Conservation (phyloP, 2,888 invertebrate species). For the Isotomurus palustris region DNA sequence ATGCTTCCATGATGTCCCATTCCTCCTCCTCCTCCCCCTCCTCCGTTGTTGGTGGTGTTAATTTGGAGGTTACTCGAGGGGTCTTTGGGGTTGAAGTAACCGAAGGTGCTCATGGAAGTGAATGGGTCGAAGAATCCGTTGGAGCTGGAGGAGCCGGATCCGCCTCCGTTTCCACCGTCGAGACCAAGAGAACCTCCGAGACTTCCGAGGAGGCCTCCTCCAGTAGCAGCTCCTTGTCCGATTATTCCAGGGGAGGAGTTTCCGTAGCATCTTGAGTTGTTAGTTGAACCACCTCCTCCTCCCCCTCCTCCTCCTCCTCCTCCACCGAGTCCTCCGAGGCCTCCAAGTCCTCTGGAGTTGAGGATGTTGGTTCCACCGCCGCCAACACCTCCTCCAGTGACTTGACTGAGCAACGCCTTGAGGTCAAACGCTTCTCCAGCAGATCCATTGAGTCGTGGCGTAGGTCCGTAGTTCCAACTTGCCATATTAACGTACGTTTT, state of each 20-base stretch:
- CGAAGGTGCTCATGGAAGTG: slow-evolving; percentile 42
- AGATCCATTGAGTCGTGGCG: slow-evolving; percentile 28
- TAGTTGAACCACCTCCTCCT: slow-evolving; percentile 9
- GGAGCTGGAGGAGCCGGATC: background rate
- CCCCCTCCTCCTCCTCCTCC: slow-evolving; percentile 8
- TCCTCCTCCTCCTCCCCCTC: slow-evolving; percentile 17
- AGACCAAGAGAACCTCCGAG: slow-evolving; percentile 9
- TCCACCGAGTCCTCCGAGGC: slow-evolving; percentile 18
- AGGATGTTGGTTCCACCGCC: slow-evolving; percentile 3
- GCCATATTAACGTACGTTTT: no score
- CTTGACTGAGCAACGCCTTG: slow-evolving; percentile 43
- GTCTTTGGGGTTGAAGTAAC: slow-evolving; percentile 45
- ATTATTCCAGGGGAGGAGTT: background rate
- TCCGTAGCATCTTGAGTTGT: background rate
- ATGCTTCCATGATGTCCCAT: slow-evolving; percentile 32
- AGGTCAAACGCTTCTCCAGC: slow-evolving; percentile 38
- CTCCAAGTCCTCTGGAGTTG: slow-evolving; percentile 12
- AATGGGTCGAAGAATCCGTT: slow-evolving; percentile 41
- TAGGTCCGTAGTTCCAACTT: slow-evolving; percentile 37
- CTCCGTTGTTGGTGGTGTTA: slow-evolving; percentile 14
- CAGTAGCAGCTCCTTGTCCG: slow-evolving; percentile 5
- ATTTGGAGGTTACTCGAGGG: slow-evolving; percentile 21
- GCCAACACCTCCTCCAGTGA: slow-evolving; percentile 27
- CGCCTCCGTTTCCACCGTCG: slow-evolving; percentile 49
- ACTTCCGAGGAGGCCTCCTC: slow-evolving; percentile 21